Evolutionary conservation across 2,113 vertebrate genomes (phyloP).

Genomic region (Oncorhynchus tshawytscha): DNA sequence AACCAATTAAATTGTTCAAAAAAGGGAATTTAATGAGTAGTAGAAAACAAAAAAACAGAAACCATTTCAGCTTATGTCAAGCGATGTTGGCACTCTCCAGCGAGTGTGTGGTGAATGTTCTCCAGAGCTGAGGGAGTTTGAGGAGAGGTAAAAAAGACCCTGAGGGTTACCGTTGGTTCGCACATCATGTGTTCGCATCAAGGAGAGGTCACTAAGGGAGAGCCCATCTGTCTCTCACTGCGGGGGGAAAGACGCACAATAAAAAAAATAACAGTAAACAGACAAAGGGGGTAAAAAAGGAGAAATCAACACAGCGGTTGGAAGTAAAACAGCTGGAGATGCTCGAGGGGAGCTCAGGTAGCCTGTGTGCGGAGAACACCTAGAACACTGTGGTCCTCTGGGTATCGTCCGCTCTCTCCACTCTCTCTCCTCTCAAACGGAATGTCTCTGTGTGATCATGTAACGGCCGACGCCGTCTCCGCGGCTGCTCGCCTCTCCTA

Average conservation of each 20-base stretch:
- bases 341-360: slow-evolving; percentile 22
- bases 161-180: slow-evolving; percentile 19
- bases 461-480: slow-evolving; percentile 22
- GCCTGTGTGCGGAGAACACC: not conserved
- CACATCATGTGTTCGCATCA: not conserved
- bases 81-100: slow-evolving; percentile 2
- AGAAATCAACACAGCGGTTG: slow-evolving; percentile 47
- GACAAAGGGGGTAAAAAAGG: slow-evolving; percentile 16
- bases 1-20: slow-evolving; percentile 3
- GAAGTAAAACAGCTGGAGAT: slow-evolving; percentile 47
- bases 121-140: slow-evolving; percentile 5
- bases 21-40: slow-evolving; percentile 39
- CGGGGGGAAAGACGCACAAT: slow-evolving; percentile 29
- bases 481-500: slow-evolving; percentile 57
- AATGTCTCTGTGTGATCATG: slow-evolving; percentile 48
- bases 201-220: slow-evolving; percentile 21
- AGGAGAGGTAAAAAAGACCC: slow-evolving; percentile 1
- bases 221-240: slow-evolving; percentile 29
- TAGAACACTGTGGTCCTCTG: slow-evolving; percentile 30
- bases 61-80: slow-evolving; percentile 1
- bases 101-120: slow-evolving; percentile 13
- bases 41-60: slow-evolving; percentile 12
- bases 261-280: slow-evolving; percentile 20
- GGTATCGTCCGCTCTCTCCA: slow-evolving; percentile 26
- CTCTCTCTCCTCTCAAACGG: slow-evolving; percentile 33